A percentile compares a stretch with the other conserved stretches of the same genome.
Evolutionary conservation across 2,888 invertebrate genomes (phyloP).

Genomic region (Entomobrya proxima): DNA sequence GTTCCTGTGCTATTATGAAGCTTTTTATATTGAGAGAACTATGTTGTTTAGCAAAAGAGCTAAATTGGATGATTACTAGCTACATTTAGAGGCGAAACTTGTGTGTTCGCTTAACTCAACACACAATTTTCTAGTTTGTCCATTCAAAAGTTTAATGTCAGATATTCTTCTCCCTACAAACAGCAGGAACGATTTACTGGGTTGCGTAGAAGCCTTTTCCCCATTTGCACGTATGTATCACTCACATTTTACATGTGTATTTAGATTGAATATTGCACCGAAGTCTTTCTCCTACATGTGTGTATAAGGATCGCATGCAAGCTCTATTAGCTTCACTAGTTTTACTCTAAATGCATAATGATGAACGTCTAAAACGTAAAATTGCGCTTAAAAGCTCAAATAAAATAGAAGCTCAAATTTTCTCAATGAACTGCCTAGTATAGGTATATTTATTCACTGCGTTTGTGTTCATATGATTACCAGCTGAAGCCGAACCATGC

Average conservation of each 20-base stretch:
- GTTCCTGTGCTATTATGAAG: too few relatives aligned
- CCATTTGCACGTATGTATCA: background rate
- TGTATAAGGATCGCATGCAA: too few relatives aligned
- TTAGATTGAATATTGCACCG: too few relatives aligned
- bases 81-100: constrained; percentile 31
- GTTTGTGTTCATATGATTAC: background rate
- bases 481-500: background rate
- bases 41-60: constrained; percentile 18
- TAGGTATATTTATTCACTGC: background rate
- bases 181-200: background rate
- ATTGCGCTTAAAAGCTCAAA: background rate
- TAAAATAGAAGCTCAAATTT: background rate
- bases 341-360: background rate
- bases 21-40: background rate
- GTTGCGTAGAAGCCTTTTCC: background rate
- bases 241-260: background rate
- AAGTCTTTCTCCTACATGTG: too few relatives aligned
- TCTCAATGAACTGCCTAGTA: background rate
- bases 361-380: background rate
- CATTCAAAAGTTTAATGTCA: constrained; percentile 40
- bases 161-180: constrained; percentile 23
- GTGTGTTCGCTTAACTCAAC: background rate
- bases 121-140: constrained; percentile 8
- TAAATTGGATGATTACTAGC: constrained; percentile 64
- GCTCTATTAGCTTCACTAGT: background rate